Percentiles rank a stretch among this genome's conserved stretches.
Conservation (phyloP, 2,888 invertebrate species). For the Idaea dimidiata region DNA sequence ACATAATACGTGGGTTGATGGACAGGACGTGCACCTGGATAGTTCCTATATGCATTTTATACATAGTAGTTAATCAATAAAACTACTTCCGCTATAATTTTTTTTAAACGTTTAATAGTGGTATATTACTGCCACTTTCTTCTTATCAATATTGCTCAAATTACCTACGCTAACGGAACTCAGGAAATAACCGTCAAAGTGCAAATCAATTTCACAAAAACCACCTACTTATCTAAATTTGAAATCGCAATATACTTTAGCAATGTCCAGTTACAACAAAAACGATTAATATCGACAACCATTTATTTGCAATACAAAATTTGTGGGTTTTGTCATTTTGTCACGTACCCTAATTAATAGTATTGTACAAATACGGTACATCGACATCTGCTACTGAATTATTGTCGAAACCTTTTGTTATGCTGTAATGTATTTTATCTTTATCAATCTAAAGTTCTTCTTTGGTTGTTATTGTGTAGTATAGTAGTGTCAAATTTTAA, state of each 20-base stretch:
- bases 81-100: neutral
- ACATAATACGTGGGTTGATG: conserved; percentile 24
- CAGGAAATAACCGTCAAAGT: conserved; percentile 21
- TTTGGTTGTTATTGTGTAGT: conserved; percentile 45
- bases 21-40: conserved; percentile 75
- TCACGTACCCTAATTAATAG: conserved; percentile 61
- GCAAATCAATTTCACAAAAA: conserved; percentile 1
- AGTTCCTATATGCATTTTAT: conserved; percentile 40
- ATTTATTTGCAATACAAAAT: conserved; percentile 46
- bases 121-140: neutral
- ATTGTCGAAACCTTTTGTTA: conserved; percentile 31
- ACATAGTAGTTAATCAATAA: conserved; percentile 12
- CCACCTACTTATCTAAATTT: conserved; percentile 40
- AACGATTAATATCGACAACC: conserved; percentile 39
- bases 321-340: conserved; percentile 47
- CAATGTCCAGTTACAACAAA: conserved; percentile 33
- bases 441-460: conserved; percentile 34
- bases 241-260: conserved; percentile 45
- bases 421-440: conserved; percentile 27
- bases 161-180: neutral
- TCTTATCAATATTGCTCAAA: neutral
- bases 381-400: conserved; percentile 36
- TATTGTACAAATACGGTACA: conserved; percentile 63
- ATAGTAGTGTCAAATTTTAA: conserved; percentile 71
- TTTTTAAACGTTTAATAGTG: neutral